Evolutionary conservation across 2,113 vertebrate genomes (phyloP).

Genomic region (Spea multiplicata): DNA sequence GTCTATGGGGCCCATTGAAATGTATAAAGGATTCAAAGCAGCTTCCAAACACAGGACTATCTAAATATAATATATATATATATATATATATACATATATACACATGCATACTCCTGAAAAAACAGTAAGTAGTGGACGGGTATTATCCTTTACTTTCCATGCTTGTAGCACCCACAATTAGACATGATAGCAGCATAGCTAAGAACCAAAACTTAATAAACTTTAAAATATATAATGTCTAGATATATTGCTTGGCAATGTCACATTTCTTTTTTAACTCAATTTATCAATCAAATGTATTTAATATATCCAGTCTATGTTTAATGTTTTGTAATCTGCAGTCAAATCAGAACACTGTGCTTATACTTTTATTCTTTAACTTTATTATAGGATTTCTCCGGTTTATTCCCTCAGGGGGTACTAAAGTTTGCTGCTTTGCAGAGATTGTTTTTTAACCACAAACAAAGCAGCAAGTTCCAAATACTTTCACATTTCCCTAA

Average conservation of each 20-base stretch:
- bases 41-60: no score
- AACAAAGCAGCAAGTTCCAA: slow-evolving; percentile 35
- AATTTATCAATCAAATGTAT: no score
- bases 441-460: slow-evolving; percentile 5
- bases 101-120: no score
- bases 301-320: background rate
- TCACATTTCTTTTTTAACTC: background rate
- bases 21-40: no score
- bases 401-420: slow-evolving; percentile 16
- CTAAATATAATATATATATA: no score
- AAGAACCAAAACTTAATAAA: background rate
- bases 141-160: no score
- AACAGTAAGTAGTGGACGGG: no score
- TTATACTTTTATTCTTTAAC: background rate
- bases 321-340: background rate
- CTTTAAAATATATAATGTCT: background rate
- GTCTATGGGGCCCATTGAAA: no score
- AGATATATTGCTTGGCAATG: background rate
- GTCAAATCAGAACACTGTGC: background rate
- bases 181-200: no score
- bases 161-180: no score
- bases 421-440: slow-evolving; percentile 44
- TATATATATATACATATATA: no score
- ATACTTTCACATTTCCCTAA: slow-evolving; percentile 31
- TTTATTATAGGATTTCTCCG: background rate